Conservation (phyloP, 2,113 vertebrate genomes). For the Coptodon bakossiorum region DNA sequence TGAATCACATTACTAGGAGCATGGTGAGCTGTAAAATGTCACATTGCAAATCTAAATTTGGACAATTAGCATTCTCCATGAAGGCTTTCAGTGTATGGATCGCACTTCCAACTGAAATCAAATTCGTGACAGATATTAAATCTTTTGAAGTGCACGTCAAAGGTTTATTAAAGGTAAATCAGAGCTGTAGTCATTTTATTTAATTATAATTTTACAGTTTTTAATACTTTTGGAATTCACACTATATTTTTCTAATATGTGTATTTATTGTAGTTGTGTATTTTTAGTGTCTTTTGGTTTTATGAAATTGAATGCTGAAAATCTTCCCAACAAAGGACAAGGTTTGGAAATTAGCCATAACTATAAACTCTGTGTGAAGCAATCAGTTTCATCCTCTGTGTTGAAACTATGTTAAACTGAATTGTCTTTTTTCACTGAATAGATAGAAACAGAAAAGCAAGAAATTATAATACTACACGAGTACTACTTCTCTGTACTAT, state of each 20-base stretch:
- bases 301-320: background rate
- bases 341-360: background rate
- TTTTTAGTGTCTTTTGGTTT: background rate
- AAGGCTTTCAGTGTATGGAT: background rate
- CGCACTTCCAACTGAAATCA: background rate
- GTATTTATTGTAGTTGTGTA: background rate
- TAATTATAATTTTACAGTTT: background rate
- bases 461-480: background rate
- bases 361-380: background rate
- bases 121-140: background rate
- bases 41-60: background rate
- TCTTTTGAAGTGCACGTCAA: background rate
- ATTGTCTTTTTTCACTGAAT: background rate
- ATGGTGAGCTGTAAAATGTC: background rate
- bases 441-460: background rate
- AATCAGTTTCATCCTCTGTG: background rate
- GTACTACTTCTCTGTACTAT: background rate
- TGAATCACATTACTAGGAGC: background rate
- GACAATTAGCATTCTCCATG: background rate
- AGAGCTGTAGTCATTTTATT: background rate
- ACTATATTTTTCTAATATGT: background rate
- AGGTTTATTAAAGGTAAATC: background rate
- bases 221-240: background rate
- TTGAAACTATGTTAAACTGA: background rate
- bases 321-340: background rate